phyloP scores from a whole-genome alignment of 2,113 vertebrate species.

The Clarias magur region DNA sequence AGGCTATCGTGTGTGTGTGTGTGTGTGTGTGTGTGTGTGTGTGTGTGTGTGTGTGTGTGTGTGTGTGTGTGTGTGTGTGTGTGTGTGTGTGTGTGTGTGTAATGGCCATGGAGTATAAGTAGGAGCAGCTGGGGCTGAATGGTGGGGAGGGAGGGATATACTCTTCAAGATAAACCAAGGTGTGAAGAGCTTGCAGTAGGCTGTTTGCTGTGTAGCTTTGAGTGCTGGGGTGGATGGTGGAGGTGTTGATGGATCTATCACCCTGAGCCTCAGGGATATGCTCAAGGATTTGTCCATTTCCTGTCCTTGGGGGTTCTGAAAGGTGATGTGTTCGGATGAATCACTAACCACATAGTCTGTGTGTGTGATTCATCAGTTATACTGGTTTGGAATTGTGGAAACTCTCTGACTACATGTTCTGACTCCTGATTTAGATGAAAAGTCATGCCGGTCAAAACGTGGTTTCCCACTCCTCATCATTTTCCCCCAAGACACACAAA shows the following conservation, averaged over 20 bases:
- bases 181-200: constrained; percentile 62
- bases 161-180: constrained; percentile 62
- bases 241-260: constrained; percentile 71
- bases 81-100: constrained; percentile 37
- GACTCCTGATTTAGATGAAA: background rate
- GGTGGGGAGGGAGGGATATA: constrained; percentile 32
- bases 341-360: background rate
- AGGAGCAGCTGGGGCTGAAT: constrained; percentile 60
- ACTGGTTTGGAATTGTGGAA: background rate
- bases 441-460: background rate
- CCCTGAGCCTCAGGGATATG: constrained; percentile 58
- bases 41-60: constrained; percentile 30
- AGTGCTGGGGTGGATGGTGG: constrained; percentile 51
- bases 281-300: constrained; percentile 40
- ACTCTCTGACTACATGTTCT: constrained; percentile 1
- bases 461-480: background rate
- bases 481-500: background rate
- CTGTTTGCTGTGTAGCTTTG: constrained; percentile 49
- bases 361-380: background rate
- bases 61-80: constrained; percentile 20
- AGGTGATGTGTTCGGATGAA: constrained; percentile 43
- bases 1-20: constrained; percentile 29
- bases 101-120: constrained; percentile 64
- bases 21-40: constrained; percentile 37
- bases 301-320: constrained; percentile 49